Evolutionary conservation across 2,888 invertebrate genomes (phyloP), one percentile per base, ranked within the genome.

Genomic region (Drosophila kokeensis): DNA sequence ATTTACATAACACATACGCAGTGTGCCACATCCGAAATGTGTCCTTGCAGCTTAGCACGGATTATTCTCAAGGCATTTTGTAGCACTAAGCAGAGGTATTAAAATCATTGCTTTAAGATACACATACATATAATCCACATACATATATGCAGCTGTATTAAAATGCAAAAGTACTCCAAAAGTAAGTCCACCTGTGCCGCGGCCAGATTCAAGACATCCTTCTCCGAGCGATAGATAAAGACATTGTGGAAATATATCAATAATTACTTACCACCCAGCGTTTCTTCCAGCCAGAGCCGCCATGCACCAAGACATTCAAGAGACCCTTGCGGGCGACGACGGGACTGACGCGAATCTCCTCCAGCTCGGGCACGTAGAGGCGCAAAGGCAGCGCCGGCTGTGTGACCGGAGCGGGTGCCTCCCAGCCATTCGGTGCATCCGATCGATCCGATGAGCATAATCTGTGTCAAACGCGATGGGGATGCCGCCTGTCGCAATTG

Each of bases 211-310:
- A 99, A 98, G 81, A 99, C 95, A 40, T 99, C 99, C 92, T 98
- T 98, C 94, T 99, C 99, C 93, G 98, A 98, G 92, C 98, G 96
- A 95, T 99, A 99, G 91, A 99, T 97, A 94, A 99, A 98, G 82
- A 99, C 99, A 30, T 8, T 30, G 30, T 30, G 30, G 8, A 30
- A 30, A 30, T 30, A 30, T 30, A 30, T 8, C 30, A 30, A 30
- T 30, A 29, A 30, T 21, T 62, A n/a, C n/a, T n/a, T n/a, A n/a
- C n/a, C n/a, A n/a, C n/a, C n/a, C n/a, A n/a, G n/a, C n/a, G n/a
- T n/a, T n/a, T n/a, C n/a, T n/a, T n/a, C n/a, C n/a, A n/a, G n/a
- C n/a, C n/a, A 86, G 98, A 98, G 59, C 98, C 98, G 92, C 98
- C 98, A 93, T 99, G 99, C 93, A 99, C 99, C 91, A 99, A 95